A percentile compares a stretch with the other conserved stretches of the same genome.
phyloP scores from a whole-genome alignment of 1,140 invertebrate species.

The Bombus consobrinus region DNA sequence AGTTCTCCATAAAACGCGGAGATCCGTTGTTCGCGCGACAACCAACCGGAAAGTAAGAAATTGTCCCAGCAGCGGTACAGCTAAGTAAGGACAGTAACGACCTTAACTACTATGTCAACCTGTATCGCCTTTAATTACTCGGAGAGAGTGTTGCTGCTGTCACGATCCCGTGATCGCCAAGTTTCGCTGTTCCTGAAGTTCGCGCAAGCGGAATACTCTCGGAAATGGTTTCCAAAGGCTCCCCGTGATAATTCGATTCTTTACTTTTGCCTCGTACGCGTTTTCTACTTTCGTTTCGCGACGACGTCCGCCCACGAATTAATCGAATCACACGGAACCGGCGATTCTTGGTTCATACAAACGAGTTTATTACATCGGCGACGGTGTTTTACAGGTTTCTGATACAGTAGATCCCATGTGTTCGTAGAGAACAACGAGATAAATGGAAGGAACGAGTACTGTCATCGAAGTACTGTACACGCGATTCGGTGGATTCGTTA shows the following conservation, averaged over 20 bases:
- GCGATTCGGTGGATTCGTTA: not conserved
- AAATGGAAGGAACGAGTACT: not conserved
- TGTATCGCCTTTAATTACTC: conserved; percentile 23
- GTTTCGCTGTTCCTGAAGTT: not conserved
- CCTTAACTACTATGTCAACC: conserved; percentile 60
- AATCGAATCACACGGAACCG: not conserved
- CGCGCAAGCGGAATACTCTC: not conserved
- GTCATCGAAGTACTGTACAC: not conserved
- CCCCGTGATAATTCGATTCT: not conserved
- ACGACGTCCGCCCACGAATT: not conserved
- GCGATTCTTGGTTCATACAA: not conserved
- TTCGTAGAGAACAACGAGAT: not conserved
- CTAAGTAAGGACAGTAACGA: conserved; percentile 49
- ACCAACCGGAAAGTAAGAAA: conserved; percentile 51
- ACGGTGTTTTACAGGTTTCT: not conserved
- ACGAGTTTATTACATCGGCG: not conserved
- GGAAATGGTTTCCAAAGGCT: not conserved
- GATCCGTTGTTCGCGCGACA: conserved; percentile 10
- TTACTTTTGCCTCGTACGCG: not conserved
- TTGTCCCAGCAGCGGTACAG: conserved; percentile 17
- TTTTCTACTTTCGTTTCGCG: not conserved
- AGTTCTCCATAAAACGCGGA: conserved; percentile 38
- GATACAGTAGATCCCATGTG: no score
- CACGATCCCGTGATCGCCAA: not conserved
- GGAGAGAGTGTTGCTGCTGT: not conserved